Evolutionary conservation across 2,113 vertebrate genomes (phyloP).

Genomic region (Proteles cristata): DNA sequence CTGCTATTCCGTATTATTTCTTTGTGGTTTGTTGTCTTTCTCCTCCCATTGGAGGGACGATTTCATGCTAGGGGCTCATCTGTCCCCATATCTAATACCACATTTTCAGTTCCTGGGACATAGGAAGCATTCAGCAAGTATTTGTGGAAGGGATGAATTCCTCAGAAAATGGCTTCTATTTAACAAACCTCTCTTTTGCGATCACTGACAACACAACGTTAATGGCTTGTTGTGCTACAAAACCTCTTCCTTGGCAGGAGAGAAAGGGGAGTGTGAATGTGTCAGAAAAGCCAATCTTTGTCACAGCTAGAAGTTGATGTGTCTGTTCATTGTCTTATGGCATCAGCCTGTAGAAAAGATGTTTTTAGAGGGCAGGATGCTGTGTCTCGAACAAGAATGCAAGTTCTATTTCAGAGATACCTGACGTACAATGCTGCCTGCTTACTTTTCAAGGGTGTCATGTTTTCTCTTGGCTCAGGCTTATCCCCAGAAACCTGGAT

Average conservation of each 20-base stretch:
- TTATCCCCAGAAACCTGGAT: slow-evolving; percentile 62
- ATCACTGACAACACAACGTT: background rate
- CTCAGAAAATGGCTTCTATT: background rate
- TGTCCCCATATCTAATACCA: background rate
- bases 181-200: background rate
- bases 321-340: slow-evolving; percentile 41
- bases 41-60: background rate
- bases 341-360: background rate
- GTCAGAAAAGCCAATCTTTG: background rate
- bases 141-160: background rate
- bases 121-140: background rate
- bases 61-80: background rate
- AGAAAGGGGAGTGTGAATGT: background rate
- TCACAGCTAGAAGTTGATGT: background rate
- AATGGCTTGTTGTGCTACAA: background rate
- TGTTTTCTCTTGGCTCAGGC: slow-evolving; percentile 58
- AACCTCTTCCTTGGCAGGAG: background rate
- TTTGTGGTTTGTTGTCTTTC: background rate
- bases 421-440: slow-evolving; percentile 36
- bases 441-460: slow-evolving; percentile 51
- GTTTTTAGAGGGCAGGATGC: slow-evolving; percentile 16
- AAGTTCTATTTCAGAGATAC: slow-evolving; percentile 50
- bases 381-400: slow-evolving; percentile 54
- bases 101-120: background rate
- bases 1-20: background rate